Evolutionary conservation across 35 echinoderm and acorn worm species (phyloP).

Genomic region (Apostichopus japonicus): DNA sequence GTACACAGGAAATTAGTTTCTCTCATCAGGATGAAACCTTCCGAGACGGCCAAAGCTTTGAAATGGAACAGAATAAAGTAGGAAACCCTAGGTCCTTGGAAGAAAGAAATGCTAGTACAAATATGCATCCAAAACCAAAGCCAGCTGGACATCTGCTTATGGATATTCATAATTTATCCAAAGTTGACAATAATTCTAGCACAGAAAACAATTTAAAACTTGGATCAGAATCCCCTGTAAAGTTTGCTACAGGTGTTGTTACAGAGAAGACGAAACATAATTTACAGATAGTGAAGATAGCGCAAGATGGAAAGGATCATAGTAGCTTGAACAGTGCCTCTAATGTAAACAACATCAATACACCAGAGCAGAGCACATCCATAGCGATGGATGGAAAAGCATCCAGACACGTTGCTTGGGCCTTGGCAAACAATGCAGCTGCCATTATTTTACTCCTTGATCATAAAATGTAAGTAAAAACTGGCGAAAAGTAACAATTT

Average conservation of each 20-base stretch:
- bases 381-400: not conserved
- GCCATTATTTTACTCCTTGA: constrained; percentile 60
- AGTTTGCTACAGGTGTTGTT: no score
- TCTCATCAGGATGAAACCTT: not conserved
- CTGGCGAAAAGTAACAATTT: not conserved
- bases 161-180: no score
- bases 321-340: not conserved
- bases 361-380: not conserved
- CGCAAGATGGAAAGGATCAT: not conserved
- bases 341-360: not conserved
- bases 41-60: not conserved
- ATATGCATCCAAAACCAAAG: not conserved
- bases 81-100: not conserved
- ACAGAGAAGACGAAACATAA: not conserved
- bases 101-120: not conserved
- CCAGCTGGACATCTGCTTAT: not conserved
- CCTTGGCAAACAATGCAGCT: constrained; percentile 59
- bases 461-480: constrained; percentile 56
- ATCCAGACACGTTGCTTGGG: constrained; percentile 28
- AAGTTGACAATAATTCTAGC: no score
- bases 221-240: no score
- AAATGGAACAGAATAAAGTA: not conserved
- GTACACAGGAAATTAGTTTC: no score
- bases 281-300: not conserved
- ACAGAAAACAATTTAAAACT: no score